phyloP scores from a whole-genome alignment of 2,888 invertebrate species.

The Nomada fucata region DNA sequence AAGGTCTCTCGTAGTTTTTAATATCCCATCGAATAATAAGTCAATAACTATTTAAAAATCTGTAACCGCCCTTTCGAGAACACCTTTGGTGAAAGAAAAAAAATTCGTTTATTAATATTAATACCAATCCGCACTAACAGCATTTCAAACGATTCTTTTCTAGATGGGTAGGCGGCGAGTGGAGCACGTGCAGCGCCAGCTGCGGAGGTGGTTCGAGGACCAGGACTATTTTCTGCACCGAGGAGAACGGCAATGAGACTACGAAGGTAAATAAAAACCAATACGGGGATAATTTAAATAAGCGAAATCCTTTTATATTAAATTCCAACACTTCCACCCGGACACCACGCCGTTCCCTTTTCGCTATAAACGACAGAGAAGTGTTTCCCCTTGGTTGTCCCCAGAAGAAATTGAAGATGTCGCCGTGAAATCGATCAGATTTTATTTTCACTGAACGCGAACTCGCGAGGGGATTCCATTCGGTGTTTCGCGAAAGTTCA shows the following conservation, averaged over 20 bases:
- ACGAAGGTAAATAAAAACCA: constrained; percentile 86
- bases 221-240: constrained; percentile 93
- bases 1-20: not conserved
- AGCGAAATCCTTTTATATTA: constrained; percentile 47
- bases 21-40: constrained; percentile 13
- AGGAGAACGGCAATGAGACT: constrained; percentile 92
- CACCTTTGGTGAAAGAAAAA: not conserved
- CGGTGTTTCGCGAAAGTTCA: constrained; percentile 7
- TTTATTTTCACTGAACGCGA: constrained; percentile 32
- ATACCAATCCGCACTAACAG: not conserved
- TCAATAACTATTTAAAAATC: constrained; percentile 42
- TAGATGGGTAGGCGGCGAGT: constrained; percentile 95
- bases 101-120: not conserved
- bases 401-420: not conserved
- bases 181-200: constrained; percentile 93
- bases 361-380: not conserved
- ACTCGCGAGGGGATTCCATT: constrained; percentile 3
- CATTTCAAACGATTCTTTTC: constrained; percentile 51
- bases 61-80: not conserved
- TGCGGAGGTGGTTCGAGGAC: constrained; percentile 94
- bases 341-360: not conserved
- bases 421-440: constrained; percentile 20
- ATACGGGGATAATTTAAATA: constrained; percentile 48
- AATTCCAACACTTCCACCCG: constrained; percentile 27
- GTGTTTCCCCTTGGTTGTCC: not conserved